These are phyloP conservation scores for Conus canariensis DNA, from an alignment of 2,888 invertebrate species.

Conservation along the genomic window DNA sequence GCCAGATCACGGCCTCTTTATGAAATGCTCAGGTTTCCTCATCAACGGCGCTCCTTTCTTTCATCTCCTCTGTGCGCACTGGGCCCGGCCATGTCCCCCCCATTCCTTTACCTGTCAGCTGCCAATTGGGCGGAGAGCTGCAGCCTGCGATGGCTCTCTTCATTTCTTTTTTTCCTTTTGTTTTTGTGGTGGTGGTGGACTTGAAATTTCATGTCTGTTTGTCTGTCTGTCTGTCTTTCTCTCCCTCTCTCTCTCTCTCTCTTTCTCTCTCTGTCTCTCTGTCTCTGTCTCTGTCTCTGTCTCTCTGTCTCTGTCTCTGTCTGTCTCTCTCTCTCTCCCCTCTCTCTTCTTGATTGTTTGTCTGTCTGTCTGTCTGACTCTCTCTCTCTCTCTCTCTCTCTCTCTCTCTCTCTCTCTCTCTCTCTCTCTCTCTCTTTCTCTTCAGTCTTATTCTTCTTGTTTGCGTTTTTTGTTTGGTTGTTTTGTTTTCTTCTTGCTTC, in stretches of 20 bases:
- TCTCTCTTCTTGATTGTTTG: neutral
- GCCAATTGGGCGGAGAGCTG: neutral
- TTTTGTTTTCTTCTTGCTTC: too few relatives aligned
- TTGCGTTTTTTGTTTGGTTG: too few relatives aligned
- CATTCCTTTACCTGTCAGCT: neutral
- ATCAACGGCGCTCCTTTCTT: neutral
- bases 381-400: too few relatives aligned
- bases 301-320: neutral
- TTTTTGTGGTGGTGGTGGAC: neutral
- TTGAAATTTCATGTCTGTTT: neutral
- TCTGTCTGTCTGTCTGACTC: too few relatives aligned
- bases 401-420: too few relatives aligned
- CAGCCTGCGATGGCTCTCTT: neutral
- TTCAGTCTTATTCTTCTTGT: too few relatives aligned
- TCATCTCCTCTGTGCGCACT: neutral
- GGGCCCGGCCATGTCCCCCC: neutral
- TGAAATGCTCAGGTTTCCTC: constrained; percentile 16
- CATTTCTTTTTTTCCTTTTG: neutral
- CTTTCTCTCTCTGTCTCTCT: neutral
- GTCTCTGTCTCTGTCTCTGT: neutral
- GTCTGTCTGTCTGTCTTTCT: neutral
- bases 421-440: too few relatives aligned
- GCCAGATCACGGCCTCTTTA: neutral
- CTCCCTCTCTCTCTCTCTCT: neutral
- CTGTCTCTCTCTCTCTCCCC: neutral